Percentiles rank a stretch among this genome's conserved stretches.
These are phyloP conservation scores for Amphipoea oculea DNA, from an alignment of 2,888 invertebrate genomes.

Conservation along the genomic window DNA sequence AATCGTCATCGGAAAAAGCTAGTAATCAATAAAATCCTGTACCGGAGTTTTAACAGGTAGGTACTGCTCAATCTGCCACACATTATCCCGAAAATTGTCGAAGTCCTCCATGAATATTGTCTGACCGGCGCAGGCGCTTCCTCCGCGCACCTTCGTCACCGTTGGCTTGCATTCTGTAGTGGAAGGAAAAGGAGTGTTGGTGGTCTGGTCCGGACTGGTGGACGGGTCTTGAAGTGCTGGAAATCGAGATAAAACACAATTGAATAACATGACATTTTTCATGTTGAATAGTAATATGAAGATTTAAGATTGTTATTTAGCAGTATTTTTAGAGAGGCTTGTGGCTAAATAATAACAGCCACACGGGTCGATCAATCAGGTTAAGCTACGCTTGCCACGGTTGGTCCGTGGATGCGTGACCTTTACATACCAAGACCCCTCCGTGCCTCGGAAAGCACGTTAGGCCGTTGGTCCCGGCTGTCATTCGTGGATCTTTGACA, in stretches of 20 bases:
- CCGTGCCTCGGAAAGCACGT: no score
- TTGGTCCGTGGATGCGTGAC: no score
- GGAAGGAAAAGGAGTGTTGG: background rate
- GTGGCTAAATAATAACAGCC: no score
- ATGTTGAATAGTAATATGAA: no score
- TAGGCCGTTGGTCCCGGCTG: no score
- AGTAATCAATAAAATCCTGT: conserved; percentile 1
- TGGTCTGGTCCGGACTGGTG: background rate
- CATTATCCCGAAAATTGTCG: conserved; percentile 80
- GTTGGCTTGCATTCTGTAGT: conserved; percentile 73
- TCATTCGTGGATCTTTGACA: no score
- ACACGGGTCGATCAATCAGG: no score
- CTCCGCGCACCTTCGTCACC: conserved; percentile 78
- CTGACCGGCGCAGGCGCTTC: conserved; percentile 84
- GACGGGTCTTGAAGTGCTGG: conserved; percentile 63
- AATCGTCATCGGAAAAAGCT: no score
- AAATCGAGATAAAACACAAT: conserved; percentile 1
- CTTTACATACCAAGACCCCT: no score
- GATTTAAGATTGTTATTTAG: no score
- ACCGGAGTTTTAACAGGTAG: conserved; percentile 84
- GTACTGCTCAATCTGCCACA: conserved; percentile 91
- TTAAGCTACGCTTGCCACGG: no score
- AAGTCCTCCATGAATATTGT: conserved; percentile 92
- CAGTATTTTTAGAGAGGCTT: no score
- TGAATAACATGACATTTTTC: background rate